Evolutionary conservation across 2,888 invertebrate species (phyloP), one percentile per base, ranked within the genome.

Genomic region (Pinctada fucata): DNA sequence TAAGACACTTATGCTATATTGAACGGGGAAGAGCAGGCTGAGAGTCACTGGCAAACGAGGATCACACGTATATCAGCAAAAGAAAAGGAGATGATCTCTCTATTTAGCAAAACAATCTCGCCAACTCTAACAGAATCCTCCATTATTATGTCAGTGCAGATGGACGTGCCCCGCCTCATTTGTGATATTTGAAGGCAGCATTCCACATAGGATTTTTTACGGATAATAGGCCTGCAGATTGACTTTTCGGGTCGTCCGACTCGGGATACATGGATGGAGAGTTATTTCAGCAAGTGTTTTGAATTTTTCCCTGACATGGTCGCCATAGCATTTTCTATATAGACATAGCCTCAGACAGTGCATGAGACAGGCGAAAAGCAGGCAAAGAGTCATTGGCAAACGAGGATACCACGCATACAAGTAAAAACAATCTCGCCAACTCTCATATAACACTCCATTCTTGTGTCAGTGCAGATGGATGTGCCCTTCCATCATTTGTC

Each of bases 261-360:
- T 51, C 65, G 49, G 76, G 81, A 2, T 79, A 81, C 63, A 81
- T 76, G 74, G 81, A 76, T 63, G 10, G 51, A 0, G 63, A 64
- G 2, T 63, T 78, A n/a, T 79, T 74, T 13, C 2, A 10, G 1
- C 1, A 31, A 31, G 31, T 31, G 31, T 31, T 31, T 31, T 31
- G 1, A 31, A 31, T 31, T 31, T 31, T 31, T 31, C 31, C 31
- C 31, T 31, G 0, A 31, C 31, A 31, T 31, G 31, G 31, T 31
- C 31, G 1, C 1, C 31, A 31, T 31, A 31, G 31, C 31, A 31
- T 1, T 31, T 31, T 31, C 31, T 31, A 31, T 31, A 31, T 31
- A 31, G 31, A 31, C 31, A 31, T 31, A 31, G 31, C 31, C 31
- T 31, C 31, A 31, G 31, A 31, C 31, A 31, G 31, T 31, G 31